Percentiles rank a stretch among this genome's conserved stretches.
Evolutionary conservation across 2,797 vertebrate species (phyloP).

Genomic region (Menidia menidia): DNA sequence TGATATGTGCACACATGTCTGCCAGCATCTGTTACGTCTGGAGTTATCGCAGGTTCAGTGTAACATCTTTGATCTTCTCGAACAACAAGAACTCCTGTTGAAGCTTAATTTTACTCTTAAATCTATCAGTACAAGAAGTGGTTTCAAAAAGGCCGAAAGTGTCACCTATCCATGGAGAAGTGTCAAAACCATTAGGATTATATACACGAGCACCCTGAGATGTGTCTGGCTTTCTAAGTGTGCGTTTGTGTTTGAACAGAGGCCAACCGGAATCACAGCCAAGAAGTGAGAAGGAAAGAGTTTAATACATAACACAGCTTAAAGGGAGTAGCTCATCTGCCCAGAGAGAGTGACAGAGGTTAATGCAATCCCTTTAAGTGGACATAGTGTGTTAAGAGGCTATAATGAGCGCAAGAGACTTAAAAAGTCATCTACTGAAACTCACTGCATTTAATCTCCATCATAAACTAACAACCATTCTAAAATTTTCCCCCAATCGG

Average conservation of each 20-base stretch:
- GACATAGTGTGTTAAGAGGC: slow-evolving; percentile 65
- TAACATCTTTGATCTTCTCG: slow-evolving; percentile 11
- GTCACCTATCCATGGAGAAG: slow-evolving; percentile 19
- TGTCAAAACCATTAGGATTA: slow-evolving; percentile 41
- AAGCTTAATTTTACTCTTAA: background rate
- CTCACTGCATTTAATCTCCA: slow-evolving; percentile 7
- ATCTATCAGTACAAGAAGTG: slow-evolving; percentile 16
- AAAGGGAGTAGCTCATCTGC: slow-evolving; percentile 60
- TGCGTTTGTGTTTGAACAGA: slow-evolving; percentile 54
- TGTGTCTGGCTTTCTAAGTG: slow-evolving; percentile 41
- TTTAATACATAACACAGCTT: slow-evolving; percentile 68
- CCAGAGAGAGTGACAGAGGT: slow-evolving; percentile 67
- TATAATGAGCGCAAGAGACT: slow-evolving; percentile 48
- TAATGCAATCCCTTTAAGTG: slow-evolving; percentile 76
- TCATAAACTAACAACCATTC: slow-evolving; percentile 23
- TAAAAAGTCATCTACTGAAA: slow-evolving; percentile 42
- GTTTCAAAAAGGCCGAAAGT: slow-evolving; percentile 14
- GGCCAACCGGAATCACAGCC: slow-evolving; percentile 70
- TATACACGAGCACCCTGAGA: slow-evolving; percentile 29
- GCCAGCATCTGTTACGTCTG: slow-evolving; percentile 45
- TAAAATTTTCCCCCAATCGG: background rate
- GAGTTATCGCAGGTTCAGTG: slow-evolving; percentile 22
- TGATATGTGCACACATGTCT: slow-evolving; percentile 20
- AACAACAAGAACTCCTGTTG: background rate
- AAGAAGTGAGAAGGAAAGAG: slow-evolving; percentile 75